A percentile compares a stretch with the other conserved stretches of the same genome.
Conservation (phyloP, 2,797 vertebrate species). For the Schizopygopsis malacanthus region DNA sequence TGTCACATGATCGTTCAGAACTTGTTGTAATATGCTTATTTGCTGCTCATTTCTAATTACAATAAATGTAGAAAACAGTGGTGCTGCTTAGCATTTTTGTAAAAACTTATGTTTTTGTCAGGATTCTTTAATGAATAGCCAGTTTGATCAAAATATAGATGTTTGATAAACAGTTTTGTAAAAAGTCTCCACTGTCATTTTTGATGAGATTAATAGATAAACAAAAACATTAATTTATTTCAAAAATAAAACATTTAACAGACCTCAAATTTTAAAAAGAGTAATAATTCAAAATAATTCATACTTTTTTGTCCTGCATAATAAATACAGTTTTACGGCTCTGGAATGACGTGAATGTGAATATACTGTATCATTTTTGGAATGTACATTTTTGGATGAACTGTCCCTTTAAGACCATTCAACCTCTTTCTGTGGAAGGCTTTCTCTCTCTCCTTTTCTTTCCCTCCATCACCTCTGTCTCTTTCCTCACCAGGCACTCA, state of each 20-base stretch:
- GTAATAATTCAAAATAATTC: background rate
- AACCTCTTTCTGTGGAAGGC: background rate
- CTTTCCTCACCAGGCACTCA: slow-evolving; percentile 28
- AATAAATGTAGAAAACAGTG: too few relatives aligned
- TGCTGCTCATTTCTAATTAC: too few relatives aligned
- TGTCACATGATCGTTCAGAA: too few relatives aligned
- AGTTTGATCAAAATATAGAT: background rate
- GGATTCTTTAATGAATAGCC: background rate
- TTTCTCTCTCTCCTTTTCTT: slow-evolving; percentile 1
- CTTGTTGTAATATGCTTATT: too few relatives aligned
- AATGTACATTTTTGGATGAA: background rate
- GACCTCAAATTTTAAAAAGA: background rate
- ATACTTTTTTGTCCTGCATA: background rate
- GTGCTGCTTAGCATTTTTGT: too few relatives aligned
- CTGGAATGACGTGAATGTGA: background rate
- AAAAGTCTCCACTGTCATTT: too few relatives aligned
- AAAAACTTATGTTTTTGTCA: background rate
- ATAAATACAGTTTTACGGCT: background rate
- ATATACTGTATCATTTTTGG: background rate
- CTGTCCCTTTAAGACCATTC: background rate
- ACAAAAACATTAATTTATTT: too few relatives aligned
- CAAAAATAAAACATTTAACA: too few relatives aligned
- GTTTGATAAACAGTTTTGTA: too few relatives aligned
- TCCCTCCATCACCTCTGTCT: slow-evolving; percentile 35
- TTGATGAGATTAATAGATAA: too few relatives aligned